Evolutionary conservation across 1,140 invertebrate genomes (phyloP), one percentile per base, ranked within the genome.

Genomic region (Heliothis virescens): DNA sequence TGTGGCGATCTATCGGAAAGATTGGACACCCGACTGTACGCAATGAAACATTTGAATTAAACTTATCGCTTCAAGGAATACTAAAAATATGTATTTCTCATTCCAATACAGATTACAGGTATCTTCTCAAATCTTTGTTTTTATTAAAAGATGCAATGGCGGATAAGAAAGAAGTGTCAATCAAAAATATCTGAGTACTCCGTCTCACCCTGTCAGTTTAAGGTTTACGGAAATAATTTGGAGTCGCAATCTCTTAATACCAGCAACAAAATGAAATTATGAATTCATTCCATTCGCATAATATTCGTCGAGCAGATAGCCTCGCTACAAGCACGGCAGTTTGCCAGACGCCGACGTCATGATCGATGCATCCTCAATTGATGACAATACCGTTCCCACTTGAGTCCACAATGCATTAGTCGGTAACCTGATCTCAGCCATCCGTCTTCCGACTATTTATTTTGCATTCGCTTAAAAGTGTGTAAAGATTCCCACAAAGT

Each of bases 291-390:
- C 0, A 41, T 41, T 41, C 3, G 34, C 34, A 41, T 9, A 41
- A 41, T 41, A 41, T 41, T 41, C 34, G 0, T 9, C 5, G 15
- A 26, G 21, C 21, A 26, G 21, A 16, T 2, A 55, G 53, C 18
- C 3, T 16, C 10, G 55, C 55, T 59, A 10, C 57, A 21, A 16
- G 16, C 12, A 26, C 62, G 62, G 62, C 62, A 71, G 67, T 53
- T 13, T 71, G 67, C 48, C 67, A 53, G 48, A 5, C 48, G 13
- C 9, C 52, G 67, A 71, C 67, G 67, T 71, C 67, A 62, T 65
- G 79, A 73, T 79, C 59, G 79, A 79, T 79, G 79, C 73, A 72
- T 65, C 47, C 48, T 76, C 60, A 76, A 52, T 76, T 65, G 48
- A 63, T 34, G 41, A 71, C 67, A 71, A 52, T 65, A 53, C 60